Conservation (phyloP, 35 echinoderm and acorn worm species). For the Stichopus chloronotus region DNA sequence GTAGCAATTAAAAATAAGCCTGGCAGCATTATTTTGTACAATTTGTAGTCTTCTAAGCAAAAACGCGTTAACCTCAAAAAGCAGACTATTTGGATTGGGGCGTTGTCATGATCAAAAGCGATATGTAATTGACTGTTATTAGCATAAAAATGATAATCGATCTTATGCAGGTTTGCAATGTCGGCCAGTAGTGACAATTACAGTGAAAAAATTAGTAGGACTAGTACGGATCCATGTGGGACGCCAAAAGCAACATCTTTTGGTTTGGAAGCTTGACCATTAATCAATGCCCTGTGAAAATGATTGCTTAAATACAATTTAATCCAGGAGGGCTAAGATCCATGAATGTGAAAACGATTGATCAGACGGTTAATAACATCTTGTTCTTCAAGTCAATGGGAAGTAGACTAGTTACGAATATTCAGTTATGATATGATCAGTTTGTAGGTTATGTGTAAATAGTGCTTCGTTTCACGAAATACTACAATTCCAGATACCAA, state of each 20-base stretch:
- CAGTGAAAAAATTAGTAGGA: neutral
- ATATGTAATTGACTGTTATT: neutral
- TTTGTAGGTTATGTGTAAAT: too few relatives aligned
- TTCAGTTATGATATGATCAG: too few relatives aligned
- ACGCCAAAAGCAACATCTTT: neutral
- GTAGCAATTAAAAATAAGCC: neutral
- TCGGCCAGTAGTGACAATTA: neutral
- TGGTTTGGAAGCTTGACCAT: too few relatives aligned
- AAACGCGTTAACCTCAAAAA: neutral
- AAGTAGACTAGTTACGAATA: too few relatives aligned
- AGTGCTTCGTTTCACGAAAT: too few relatives aligned
- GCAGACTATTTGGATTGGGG: neutral
- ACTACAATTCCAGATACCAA: too few relatives aligned
- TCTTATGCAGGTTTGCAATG: neutral
- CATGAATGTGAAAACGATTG: too few relatives aligned
- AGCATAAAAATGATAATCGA: neutral
- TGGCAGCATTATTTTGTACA: slow-evolving; percentile 22
- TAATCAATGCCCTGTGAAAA: too few relatives aligned
- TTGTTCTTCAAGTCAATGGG: too few relatives aligned
- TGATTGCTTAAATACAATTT: too few relatives aligned
- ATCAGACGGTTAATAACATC: too few relatives aligned
- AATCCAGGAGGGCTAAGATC: too few relatives aligned
- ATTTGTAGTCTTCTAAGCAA: neutral
- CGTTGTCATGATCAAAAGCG: neutral
- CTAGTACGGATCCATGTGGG: neutral